These are phyloP conservation scores for Apogon hyalosoma DNA, from an alignment of 2,797 vertebrate genomes.

Conservation along the genomic window DNA sequence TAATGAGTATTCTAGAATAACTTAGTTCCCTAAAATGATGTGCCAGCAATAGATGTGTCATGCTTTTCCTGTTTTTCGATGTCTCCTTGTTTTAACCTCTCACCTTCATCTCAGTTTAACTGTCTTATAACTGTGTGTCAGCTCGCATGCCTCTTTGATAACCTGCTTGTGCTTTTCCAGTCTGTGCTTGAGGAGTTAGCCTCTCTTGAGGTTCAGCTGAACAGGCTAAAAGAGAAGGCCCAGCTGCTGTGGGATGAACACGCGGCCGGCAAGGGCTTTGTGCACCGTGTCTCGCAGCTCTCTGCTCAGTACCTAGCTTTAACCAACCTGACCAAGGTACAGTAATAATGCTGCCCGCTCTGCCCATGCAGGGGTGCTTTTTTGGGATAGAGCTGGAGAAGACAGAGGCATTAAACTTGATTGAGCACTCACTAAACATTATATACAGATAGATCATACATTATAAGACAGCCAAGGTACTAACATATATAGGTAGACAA, in stretches of 20 bases:
- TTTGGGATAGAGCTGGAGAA: constrained; percentile 65
- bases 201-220: constrained; percentile 93
- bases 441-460: constrained; percentile 22
- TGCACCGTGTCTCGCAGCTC: constrained; percentile 95
- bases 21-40: constrained; percentile 25
- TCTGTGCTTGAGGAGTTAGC: constrained; percentile 96
- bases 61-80: constrained; percentile 47
- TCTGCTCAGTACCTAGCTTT: constrained; percentile 95
- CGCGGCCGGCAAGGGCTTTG: constrained; percentile 94
- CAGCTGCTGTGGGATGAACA: constrained; percentile 94
- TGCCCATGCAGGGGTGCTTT: constrained; percentile 82
- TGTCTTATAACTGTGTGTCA: constrained; percentile 61
- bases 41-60: constrained; percentile 21
- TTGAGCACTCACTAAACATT: constrained; percentile 40
- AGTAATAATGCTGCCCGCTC: constrained; percentile 75
- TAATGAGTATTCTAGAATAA: constrained; percentile 10
- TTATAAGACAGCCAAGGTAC: constrained; percentile 34
- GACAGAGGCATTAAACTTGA: constrained; percentile 59
- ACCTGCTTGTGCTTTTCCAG: constrained; percentile 90
- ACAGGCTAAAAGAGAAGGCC: constrained; percentile 95
- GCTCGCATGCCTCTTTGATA: constrained; percentile 86
- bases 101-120: constrained; percentile 61
- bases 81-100: constrained; percentile 59
- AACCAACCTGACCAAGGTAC: constrained; percentile 97
- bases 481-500: constrained; percentile 31